These are phyloP conservation scores for Lepidurus packardi DNA, from an alignment of 1,140 invertebrate genomes.

Conservation along the genomic window DNA sequence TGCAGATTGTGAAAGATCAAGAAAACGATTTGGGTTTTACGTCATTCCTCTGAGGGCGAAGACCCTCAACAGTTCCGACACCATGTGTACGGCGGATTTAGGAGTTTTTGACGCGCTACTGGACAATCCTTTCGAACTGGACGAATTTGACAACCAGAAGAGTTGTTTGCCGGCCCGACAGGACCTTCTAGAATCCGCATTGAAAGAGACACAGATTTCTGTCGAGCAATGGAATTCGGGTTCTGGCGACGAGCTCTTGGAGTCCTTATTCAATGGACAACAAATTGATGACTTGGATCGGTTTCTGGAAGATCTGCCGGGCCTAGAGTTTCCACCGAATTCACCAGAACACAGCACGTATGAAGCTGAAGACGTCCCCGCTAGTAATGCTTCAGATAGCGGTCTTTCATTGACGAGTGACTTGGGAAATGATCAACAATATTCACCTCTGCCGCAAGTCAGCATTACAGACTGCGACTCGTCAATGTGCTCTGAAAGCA, in stretches of 20 bases:
- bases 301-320: not conserved
- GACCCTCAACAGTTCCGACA: constrained; percentile 13
- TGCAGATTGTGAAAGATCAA: too few relatives aligned
- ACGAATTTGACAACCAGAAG: not conserved
- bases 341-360: constrained; percentile 8
- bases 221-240: not conserved
- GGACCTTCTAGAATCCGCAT: not conserved
- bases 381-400: constrained; percentile 31
- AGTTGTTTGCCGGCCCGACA: not conserved
- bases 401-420: constrained; percentile 32
- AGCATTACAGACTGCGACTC: constrained; percentile 10
- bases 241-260: constrained; percentile 10
- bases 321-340: not conserved
- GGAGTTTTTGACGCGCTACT: constrained; percentile 1
- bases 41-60: not conserved
- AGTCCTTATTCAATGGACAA: not conserved
- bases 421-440: constrained; percentile 31
- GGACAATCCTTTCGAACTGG: constrained; percentile 3
- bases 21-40: not conserved
- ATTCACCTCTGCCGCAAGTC: constrained; percentile 20
- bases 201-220: not conserved
- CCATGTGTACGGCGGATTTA: constrained; percentile 1
- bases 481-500: not conserved
- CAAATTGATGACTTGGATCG: constrained; percentile 13
- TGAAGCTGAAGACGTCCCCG: constrained; percentile 23